Evolutionary conservation across 2,888 invertebrate species (phyloP).

Genomic region (Aspidiotus rigidus): DNA sequence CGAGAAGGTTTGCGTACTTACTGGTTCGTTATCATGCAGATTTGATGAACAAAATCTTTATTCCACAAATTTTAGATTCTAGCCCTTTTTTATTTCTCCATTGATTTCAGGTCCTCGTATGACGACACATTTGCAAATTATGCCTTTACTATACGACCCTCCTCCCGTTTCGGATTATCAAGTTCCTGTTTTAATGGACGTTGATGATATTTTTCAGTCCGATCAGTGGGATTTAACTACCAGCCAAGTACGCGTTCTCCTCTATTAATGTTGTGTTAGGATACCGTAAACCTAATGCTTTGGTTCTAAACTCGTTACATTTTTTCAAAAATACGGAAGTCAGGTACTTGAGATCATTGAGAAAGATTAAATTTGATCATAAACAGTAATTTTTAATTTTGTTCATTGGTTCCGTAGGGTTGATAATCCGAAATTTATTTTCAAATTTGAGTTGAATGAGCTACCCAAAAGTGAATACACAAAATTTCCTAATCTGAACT

Average conservation of each 20-base stretch:
- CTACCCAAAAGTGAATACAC: not conserved
- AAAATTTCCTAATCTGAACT: not conserved
- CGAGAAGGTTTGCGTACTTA: conserved; percentile 63
- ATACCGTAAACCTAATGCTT: no score
- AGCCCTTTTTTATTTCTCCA: not conserved
- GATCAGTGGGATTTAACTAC: conserved; percentile 91
- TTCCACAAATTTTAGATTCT: not conserved
- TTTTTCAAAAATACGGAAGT: no score
- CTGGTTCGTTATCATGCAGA: conserved; percentile 47
- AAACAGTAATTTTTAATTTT: no score
- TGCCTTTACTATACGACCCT: conserved; percentile 71
- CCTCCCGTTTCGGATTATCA: conserved; percentile 74
- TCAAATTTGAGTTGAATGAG: not conserved
- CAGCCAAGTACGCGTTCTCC: conserved; percentile 57
- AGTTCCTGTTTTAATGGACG: conserved; percentile 74
- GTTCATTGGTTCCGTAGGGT: no score
- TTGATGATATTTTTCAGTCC: conserved; percentile 54
- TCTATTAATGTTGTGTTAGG: no score
- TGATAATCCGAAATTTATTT: not conserved
- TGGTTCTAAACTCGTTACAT: no score
- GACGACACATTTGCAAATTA: conserved; percentile 81
- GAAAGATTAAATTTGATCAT: no score
- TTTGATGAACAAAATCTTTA: conserved; percentile 10
- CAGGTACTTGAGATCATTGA: no score
- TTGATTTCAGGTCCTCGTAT: conserved; percentile 62